Base-by-base conservation (phyloP, 2,888 invertebrate species). In the Ptilodon capucinus region DNA sequence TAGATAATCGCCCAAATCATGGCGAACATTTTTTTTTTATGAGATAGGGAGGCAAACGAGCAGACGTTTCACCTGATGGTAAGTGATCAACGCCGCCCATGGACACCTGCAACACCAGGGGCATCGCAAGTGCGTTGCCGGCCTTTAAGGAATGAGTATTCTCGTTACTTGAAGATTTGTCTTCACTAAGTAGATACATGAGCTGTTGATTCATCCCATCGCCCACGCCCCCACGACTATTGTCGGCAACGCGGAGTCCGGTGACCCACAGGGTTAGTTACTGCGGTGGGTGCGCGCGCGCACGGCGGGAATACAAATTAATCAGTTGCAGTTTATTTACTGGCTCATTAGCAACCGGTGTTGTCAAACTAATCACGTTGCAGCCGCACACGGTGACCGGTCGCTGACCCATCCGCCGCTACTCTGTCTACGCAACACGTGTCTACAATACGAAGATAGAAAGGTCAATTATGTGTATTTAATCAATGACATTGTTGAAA, bases 321-420 rank as follows among this genome's bases (percentile, higher is more conserved):
- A 51, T 35, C 49, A 32, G 43, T 46, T 43, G 52, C 44, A 48
- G 54, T 49, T 48, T 57, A 48, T 51, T 42, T 52, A 57, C 54
- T 28, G 45, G 44, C 40, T 54, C 46, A 52, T 57, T 54, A 52
- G 40, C 46, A 41, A 30, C 28, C 16, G 42, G 5, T 38, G 38
- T 52, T 50, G 48, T 18, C 50, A 52, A 35, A 25, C 47, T 17
- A 8, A 42, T 43, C 56, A 51, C 51, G 51, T 47, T 18, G 36
- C 43, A 42, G 16, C 42, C 38, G 13, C 23, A n/a, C 30, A 9
- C 34, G 30, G 28, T 34, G 32, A 36, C 44, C 30, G 17, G 36
- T 47, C 51, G 42, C 43, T 40, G 55, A 47, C 51, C 47, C 45
- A 47, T 21, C 34, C 39, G 39, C 36, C 32, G 34, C 21, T 8